Evolutionary conservation across 2,888 invertebrate species (phyloP).

Genomic region (Pollenia griseotomentosa): DNA sequence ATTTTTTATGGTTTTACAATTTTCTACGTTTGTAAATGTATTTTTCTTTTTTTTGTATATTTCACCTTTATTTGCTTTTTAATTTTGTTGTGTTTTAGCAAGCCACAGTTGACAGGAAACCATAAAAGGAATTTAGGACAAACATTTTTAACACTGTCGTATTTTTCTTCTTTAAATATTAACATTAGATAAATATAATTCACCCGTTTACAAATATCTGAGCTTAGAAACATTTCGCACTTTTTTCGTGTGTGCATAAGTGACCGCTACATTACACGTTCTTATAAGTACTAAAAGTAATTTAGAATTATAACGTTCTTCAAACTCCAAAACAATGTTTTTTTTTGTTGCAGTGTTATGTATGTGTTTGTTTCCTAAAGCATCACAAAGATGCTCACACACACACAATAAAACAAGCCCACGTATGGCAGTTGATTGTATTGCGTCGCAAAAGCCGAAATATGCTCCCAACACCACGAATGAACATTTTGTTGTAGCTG

Average conservation of each 20-base stretch:
- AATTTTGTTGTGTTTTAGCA: background rate
- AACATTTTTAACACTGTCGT: background rate
- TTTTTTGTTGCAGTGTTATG: constrained; percentile 1
- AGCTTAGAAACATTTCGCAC: constrained; percentile 10
- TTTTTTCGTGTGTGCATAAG: constrained; percentile 74
- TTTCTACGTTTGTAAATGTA: background rate
- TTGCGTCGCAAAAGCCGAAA: constrained; percentile 51
- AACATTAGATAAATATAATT: constrained; percentile 21
- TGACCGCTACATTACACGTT: constrained; percentile 82
- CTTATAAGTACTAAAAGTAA: constrained; percentile 83
- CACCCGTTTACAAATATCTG: constrained; percentile 51
- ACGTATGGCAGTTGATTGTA: background rate
- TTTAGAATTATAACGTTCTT: constrained; percentile 74
- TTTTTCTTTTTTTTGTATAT: background rate
- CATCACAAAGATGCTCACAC: background rate
- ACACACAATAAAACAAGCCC: background rate
- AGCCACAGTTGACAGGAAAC: constrained; percentile 19
- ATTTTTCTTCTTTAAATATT: constrained; percentile 19
- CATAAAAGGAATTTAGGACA: background rate
- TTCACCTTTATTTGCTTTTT: no score
- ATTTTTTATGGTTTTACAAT: no score
- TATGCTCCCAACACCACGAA: constrained; percentile 41
- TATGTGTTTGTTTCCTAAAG: background rate
- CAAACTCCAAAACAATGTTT: constrained; percentile 72
- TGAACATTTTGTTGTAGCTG: constrained; percentile 37